These are phyloP conservation scores for Rallus crepitans DNA, from an alignment of 2,797 vertebrate species.

Conservation along the genomic window DNA sequence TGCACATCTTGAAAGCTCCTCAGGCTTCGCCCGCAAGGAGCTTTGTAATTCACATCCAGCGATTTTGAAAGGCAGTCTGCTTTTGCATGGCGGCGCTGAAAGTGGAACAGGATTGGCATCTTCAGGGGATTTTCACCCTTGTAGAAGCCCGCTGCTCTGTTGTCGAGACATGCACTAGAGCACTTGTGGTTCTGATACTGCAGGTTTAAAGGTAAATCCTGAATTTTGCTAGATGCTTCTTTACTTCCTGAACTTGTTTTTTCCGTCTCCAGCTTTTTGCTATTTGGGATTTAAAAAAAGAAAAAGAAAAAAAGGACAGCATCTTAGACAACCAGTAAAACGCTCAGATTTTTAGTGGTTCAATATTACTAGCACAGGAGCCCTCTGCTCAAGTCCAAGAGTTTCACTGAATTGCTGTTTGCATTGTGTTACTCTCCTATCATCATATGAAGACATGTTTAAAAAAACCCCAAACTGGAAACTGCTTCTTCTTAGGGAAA, in stretches of 20 bases:
- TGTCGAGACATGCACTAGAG: constrained; percentile 82
- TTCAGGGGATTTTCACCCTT: constrained; percentile 88
- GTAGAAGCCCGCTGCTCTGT: constrained; percentile 59
- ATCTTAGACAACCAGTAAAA: neutral
- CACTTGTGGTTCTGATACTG: constrained; percentile 72
- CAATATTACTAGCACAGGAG: neutral
- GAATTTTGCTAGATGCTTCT: neutral
- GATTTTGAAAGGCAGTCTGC: constrained; percentile 54
- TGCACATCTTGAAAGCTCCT: constrained; percentile 84
- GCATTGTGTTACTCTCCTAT: neutral
- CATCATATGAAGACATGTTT: neutral
- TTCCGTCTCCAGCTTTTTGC: constrained; percentile 42
- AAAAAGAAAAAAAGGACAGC: neutral
- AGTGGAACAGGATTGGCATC: constrained; percentile 86
- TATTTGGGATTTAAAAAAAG: constrained; percentile 18
- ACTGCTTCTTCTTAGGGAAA: neutral
- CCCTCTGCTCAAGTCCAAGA: neutral
- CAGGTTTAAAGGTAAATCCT: neutral
- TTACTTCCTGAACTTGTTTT: neutral
- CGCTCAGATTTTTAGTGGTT: neutral
- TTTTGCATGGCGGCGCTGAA: constrained; percentile 84
- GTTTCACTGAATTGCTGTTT: neutral
- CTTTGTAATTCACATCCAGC: constrained; percentile 85
- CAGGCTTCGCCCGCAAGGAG: constrained; percentile 90
- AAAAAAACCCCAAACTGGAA: neutral